phyloP scores from a whole-genome alignment of 1,140 invertebrate genomes.

The Leptinotarsa undecemlineata region DNA sequence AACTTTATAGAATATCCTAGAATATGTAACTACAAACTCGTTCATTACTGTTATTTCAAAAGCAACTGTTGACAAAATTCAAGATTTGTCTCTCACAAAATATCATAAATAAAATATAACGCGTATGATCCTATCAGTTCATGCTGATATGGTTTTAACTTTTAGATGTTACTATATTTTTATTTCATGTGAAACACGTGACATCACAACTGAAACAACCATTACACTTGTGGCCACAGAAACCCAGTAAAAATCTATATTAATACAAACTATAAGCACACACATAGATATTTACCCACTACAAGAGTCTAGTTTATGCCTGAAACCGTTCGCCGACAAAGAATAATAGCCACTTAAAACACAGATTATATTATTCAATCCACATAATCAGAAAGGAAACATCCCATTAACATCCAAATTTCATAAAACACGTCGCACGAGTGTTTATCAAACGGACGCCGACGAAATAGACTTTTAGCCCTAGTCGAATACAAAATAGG shows the following conservation, averaged over 20 bases:
- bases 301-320: background rate
- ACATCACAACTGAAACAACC: no score
- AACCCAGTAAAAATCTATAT: background rate
- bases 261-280: background rate
- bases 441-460: conserved; percentile 17
- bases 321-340: conserved; percentile 15
- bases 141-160: no score
- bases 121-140: no score
- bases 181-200: no score
- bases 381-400: conserved; percentile 26
- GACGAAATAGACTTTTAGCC: conserved; percentile 11
- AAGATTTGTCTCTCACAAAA: no score
- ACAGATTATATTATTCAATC: conserved; percentile 26
- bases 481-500: conserved; percentile 27
- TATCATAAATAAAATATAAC: no score
- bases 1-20: no score
- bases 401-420: conserved; percentile 27
- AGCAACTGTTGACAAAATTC: no score
- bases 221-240: no score
- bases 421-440: conserved; percentile 12
- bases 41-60: no score
- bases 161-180: no score
- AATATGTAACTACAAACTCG: no score
- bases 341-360: conserved; percentile 20
- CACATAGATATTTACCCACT: conserved; percentile 21